Evolutionary conservation across 2,797 vertebrate species (phyloP).

Genomic region (Melopsittacus undulatus): DNA sequence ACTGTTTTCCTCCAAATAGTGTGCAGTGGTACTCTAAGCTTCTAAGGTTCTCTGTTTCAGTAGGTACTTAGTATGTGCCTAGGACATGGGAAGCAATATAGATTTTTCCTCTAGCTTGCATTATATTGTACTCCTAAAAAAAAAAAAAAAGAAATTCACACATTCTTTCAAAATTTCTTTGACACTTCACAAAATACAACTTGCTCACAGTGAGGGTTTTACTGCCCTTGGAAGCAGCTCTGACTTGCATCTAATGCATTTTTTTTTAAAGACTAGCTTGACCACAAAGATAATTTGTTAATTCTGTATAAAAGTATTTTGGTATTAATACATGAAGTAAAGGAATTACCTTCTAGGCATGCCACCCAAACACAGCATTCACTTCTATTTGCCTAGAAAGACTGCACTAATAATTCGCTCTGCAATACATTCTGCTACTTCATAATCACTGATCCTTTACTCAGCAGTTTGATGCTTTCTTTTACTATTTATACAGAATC

Average conservation of each 20-base stretch:
- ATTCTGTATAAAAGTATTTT: not conserved
- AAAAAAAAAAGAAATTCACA: not conserved
- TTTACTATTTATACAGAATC: not conserved
- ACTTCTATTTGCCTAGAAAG: not conserved
- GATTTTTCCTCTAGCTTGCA: not conserved
- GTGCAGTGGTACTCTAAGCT: not conserved
- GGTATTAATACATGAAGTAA: not conserved
- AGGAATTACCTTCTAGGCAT: not conserved
- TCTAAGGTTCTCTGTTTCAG: not conserved
- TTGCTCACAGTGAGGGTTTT: not conserved
- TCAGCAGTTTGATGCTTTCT: not conserved
- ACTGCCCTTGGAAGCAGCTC: not conserved
- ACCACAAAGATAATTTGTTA: not conserved
- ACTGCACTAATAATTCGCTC: not conserved
- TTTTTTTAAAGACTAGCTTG: not conserved
- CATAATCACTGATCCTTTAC: not conserved
- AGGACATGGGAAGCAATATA: not conserved
- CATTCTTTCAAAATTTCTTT: not conserved
- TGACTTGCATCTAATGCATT: not conserved
- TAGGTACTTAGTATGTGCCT: not conserved
- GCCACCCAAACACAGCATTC: not conserved
- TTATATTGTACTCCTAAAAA: not conserved
- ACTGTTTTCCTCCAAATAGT: not conserved
- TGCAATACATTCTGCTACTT: not conserved
- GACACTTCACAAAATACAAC: not conserved